These are phyloP conservation scores for Pyrgilauda ruficollis DNA, from an alignment of 2,113 vertebrate genomes.

Conservation along the genomic window DNA sequence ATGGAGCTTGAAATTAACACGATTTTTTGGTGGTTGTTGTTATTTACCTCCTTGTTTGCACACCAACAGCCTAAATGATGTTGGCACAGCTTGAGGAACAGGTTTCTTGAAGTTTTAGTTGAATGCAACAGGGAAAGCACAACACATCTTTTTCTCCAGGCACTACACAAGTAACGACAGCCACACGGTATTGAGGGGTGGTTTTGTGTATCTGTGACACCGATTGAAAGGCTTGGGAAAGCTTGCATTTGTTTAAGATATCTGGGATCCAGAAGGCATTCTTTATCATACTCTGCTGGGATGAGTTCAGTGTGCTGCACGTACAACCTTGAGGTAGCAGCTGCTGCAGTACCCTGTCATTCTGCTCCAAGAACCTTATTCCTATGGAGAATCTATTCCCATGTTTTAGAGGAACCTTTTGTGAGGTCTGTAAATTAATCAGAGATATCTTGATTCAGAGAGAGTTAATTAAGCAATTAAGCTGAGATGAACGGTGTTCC, in stretches of 20 bases:
- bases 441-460: background rate
- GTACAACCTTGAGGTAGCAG: background rate
- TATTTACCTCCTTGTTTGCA: conserved; percentile 52
- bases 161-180: background rate
- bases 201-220: background rate
- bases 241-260: conserved; percentile 11
- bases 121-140: background rate
- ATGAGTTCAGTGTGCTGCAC: background rate
- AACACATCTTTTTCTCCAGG: background rate
- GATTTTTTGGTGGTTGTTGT: conserved; percentile 24
- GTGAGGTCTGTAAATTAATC: background rate
- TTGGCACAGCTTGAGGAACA: conserved; percentile 30
- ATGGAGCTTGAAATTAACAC: conserved; percentile 73
- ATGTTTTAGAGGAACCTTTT: background rate
- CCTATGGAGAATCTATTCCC: background rate
- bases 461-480: background rate
- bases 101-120: conserved; percentile 31
- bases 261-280: background rate
- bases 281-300: background rate
- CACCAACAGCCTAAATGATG: conserved; percentile 37
- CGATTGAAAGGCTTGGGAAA: background rate
- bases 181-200: background rate
- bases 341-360: background rate
- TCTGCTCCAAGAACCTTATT: background rate
- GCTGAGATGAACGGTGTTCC: background rate